A percentile compares a stretch with the other conserved stretches of the same genome.
phyloP scores from a whole-genome alignment of 2,888 invertebrate species.

The Heterodera filipjevi region DNA sequence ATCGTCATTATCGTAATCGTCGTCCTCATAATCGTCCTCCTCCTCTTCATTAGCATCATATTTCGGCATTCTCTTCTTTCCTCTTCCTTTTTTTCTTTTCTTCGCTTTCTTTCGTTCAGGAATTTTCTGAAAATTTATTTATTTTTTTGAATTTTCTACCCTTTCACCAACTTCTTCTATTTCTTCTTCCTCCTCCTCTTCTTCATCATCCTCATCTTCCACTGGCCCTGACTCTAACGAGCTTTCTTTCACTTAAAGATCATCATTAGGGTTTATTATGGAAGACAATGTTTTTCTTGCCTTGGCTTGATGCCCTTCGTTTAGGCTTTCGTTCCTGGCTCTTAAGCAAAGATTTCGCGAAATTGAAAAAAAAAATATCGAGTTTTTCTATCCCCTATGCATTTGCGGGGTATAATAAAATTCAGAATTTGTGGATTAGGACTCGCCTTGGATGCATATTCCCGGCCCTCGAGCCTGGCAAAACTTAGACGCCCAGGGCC shows the following conservation, averaged over 20 bases:
- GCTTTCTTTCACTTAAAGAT: neutral
- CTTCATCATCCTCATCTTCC: neutral
- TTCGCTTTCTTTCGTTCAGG: neutral
- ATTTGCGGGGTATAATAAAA: too few relatives aligned
- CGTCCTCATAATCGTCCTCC: neutral
- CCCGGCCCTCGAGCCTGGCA: too few relatives aligned
- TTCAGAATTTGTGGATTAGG: too few relatives aligned
- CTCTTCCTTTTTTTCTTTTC: neutral
- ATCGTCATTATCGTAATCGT: neutral
- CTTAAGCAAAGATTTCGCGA: neutral
- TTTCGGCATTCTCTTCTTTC: neutral
- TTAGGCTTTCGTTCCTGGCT: neutral
- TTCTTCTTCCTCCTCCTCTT: neutral
- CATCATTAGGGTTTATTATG: neutral
- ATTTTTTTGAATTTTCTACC: neutral
- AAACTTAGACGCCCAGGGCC: too few relatives aligned
- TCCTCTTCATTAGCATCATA: neutral
- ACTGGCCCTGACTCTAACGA: neutral
- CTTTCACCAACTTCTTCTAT: neutral
- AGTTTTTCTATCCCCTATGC: too few relatives aligned
- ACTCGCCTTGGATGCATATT: too few relatives aligned
- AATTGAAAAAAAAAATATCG: too few relatives aligned
- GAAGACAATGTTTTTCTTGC: neutral
- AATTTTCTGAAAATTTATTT: neutral
- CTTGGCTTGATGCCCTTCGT: neutral